Evolutionary conservation across 2,113 vertebrate species (phyloP), one percentile per base, ranked within the genome.

Genomic region (Rostratula benghalensis): DNA sequence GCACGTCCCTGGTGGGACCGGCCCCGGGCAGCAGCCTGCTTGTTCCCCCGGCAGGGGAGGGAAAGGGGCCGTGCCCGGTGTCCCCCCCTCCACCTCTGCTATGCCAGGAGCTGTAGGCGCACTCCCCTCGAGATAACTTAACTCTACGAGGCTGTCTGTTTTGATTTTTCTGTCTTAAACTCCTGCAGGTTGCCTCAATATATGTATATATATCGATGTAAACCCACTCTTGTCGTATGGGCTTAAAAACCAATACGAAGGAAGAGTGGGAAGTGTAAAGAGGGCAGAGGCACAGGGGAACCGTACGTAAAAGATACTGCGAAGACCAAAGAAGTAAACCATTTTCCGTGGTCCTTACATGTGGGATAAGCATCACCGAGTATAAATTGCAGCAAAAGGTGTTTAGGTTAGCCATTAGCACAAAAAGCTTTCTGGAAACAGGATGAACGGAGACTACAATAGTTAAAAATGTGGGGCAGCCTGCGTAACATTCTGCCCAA

Each of bases 1-100:
- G 16, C n/a, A 1, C 11, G 4, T 12, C 51, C 21, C n/a, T n/a
- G 6, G 2, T 16, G 7, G 35, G 27, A 8, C 7, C 1, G 4
- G 48, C 13, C 27, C 13, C 14, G 8, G 31, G 31, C 25, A 13
- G 37, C 31, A 5, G 45, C 21, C 8, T 8, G 45, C 16, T 35
- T 3, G 60, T 51, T 25, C 30, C 11, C 7, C 18, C 7, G 12
- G 50, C 20, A 2, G 20, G 19, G n/a, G 20, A 5, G 39, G 50
- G 8, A 21, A 35, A 23, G 43, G 2, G 11, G n/a, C 30, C 20
- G 43, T 22, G 45, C 20, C 23, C 7, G 3, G 8, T 4, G 7
- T 12, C n/a, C 8, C 5, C 5, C 3, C 7, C 22, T 37, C 8
- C 3, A 3, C 7, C 41, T 7, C 9, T 20, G 23, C 20, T 13